Conservation (phyloP, 2,797 vertebrate genomes). For the Phalanger gymnotis region DNA sequence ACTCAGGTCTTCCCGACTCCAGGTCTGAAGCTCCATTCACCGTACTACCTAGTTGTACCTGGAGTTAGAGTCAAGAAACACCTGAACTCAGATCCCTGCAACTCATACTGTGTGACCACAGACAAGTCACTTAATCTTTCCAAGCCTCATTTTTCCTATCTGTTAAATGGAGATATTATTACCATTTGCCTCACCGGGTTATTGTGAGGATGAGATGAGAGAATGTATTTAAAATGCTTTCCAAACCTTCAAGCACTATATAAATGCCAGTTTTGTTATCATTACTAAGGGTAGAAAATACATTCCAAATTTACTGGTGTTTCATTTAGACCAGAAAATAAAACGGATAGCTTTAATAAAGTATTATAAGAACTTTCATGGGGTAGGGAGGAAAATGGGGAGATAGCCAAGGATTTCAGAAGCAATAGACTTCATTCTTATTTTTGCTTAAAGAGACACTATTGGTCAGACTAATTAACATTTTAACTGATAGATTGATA, state of each 20-base stretch:
- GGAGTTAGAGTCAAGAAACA: neutral
- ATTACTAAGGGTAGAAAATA: neutral
- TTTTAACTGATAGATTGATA: neutral
- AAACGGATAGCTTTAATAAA: neutral
- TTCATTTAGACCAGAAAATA: neutral
- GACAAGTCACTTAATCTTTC: neutral
- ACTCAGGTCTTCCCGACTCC: neutral
- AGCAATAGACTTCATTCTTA: neutral
- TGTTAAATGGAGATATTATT: neutral
- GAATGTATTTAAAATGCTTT: neutral
- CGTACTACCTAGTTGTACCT: neutral
- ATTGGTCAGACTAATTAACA: neutral
- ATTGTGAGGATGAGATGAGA: neutral
- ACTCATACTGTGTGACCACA: neutral
- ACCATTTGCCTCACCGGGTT: neutral
- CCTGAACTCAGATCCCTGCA: neutral
- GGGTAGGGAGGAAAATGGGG: neutral
- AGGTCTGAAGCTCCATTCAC: neutral
- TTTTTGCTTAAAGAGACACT: neutral
- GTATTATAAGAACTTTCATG: neutral
- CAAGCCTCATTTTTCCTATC: neutral
- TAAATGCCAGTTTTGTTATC: neutral
- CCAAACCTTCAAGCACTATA: neutral
- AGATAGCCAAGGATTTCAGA: neutral
- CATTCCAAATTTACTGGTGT: neutral